Evolutionary conservation across 2,797 vertebrate species (phyloP), one percentile per base, ranked within the genome.

Genomic region (Aplochiton taeniatus): DNA sequence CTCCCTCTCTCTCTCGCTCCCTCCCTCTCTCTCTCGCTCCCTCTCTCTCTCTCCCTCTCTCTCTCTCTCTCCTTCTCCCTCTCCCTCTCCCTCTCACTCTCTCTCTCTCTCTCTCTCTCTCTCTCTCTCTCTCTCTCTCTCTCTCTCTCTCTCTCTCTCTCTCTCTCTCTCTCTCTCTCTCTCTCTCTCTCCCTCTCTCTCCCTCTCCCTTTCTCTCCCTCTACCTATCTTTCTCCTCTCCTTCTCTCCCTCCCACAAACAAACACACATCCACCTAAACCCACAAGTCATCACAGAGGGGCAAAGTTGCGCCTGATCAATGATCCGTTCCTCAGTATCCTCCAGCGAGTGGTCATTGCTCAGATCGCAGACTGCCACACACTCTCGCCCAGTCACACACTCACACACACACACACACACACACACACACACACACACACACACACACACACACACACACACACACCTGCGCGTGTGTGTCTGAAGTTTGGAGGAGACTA

Each of bases 361-460:
- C 41, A 41, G 54, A 56, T 56, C 54, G 41, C 14, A 4, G 11
- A 4, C 47, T 31, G 2, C 10, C 17, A 20, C 51, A 20, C 12
- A 14, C 43, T 11, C 12, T n/a, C 17, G 19, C 52, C 58, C 70
- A 61, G 58, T 60, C 63, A 58, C 61, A 60, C 42, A 64, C 12
- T 46, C 13, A 59, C 49, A 51, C 58, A 46, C 44, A 13, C 44
- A 18, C 44, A 47, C 58, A 13, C 20, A 59, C 31, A 43, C 41
- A 52, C 54, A 51, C 45, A 59, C 20, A 56, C 20, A 56, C 54
- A 42, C 41, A 57, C 55, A 57, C 55, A 57, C 55, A 57, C 41
- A 57, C 31, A 52, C 51, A 52, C 50, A 53, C 52, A 47, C 44
- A 19, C 50, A 43, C 20, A 43, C 31, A 31, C 31, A 31, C 31